These are phyloP conservation scores for Philonicus albiceps DNA, from an alignment of 2,888 invertebrate genomes.

Conservation along the genomic window DNA sequence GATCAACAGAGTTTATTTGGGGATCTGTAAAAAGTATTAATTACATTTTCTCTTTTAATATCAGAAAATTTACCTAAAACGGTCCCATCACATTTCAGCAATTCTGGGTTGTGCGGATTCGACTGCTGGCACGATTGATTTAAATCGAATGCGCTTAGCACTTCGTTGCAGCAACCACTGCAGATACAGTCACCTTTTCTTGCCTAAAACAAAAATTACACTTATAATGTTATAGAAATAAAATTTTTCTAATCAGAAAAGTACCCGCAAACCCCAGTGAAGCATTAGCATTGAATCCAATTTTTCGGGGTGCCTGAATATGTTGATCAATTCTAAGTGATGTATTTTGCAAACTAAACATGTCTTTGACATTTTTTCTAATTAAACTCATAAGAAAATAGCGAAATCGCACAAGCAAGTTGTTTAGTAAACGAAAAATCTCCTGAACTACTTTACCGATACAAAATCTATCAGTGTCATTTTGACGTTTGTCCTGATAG, in stretches of 20 bases:
- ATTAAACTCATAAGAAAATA: neutral
- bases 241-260: neutral
- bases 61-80: neutral
- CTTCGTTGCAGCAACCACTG: neutral
- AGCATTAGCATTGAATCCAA: conserved; percentile 41
- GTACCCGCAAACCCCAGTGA: conserved; percentile 13
- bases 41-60: too few species aligned
- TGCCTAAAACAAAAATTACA: neutral
- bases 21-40: too few species aligned
- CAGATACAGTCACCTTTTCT: neutral
- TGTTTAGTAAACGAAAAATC: too few species aligned
- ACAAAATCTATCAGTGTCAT: too few species aligned
- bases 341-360: conserved; percentile 42
- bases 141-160: neutral
- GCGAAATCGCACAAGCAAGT: neutral
- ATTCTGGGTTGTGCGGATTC: neutral
- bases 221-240: neutral
- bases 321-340: conserved; percentile 40
- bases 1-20: too few species aligned
- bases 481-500: too few species aligned
- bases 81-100: neutral
- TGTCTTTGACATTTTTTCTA: conserved; percentile 37
- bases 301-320: conserved; percentile 39
- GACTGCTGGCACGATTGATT: neutral
- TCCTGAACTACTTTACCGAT: too few species aligned